Evolutionary conservation across 2,113 vertebrate species (phyloP).

Genomic region (Xyliphius kryptos): DNA sequence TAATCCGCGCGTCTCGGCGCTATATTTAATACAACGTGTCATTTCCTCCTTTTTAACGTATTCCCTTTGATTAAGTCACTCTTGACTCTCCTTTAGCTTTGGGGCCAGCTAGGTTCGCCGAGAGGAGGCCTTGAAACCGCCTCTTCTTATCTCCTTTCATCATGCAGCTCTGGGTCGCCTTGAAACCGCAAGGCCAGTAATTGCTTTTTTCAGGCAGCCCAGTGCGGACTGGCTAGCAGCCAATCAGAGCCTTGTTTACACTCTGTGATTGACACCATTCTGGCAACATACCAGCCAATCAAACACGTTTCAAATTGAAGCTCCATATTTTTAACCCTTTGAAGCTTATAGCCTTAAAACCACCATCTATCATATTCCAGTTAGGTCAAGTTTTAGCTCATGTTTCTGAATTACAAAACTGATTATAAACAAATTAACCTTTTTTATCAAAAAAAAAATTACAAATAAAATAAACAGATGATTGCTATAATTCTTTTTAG

Average conservation of each 20-base stretch:
- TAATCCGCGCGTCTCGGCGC: no score
- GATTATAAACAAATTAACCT: no score
- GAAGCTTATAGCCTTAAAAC: no score
- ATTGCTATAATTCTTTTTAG: no score
- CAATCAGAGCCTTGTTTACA: constrained; percentile 98
- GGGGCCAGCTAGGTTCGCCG: constrained; percentile 74
- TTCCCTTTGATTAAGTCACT: constrained; percentile 85
- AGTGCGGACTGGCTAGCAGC: constrained; percentile 89
- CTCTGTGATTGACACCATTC: constrained; percentile 81
- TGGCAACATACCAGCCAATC: constrained; percentile 85
- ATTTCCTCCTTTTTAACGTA: constrained; percentile 67
- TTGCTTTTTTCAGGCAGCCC: constrained; percentile 93
- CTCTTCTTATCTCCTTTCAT: constrained; percentile 85
- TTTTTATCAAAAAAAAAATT: no score
- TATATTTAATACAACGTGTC: constrained; percentile 67
- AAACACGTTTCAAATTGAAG: constrained; percentile 36
- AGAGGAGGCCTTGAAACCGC: constrained; percentile 84
- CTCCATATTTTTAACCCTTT: constrained; percentile 68
- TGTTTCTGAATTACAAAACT: no score
- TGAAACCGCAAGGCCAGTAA: constrained; percentile 92
- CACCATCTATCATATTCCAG: no score
- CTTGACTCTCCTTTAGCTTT: constrained; percentile 79
- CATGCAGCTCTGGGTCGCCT: constrained; percentile 79
- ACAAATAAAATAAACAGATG: no score
- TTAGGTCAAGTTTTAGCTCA: no score